Evolutionary conservation across 2,888 invertebrate genomes (phyloP).

Genomic region (Luperina testacea): DNA sequence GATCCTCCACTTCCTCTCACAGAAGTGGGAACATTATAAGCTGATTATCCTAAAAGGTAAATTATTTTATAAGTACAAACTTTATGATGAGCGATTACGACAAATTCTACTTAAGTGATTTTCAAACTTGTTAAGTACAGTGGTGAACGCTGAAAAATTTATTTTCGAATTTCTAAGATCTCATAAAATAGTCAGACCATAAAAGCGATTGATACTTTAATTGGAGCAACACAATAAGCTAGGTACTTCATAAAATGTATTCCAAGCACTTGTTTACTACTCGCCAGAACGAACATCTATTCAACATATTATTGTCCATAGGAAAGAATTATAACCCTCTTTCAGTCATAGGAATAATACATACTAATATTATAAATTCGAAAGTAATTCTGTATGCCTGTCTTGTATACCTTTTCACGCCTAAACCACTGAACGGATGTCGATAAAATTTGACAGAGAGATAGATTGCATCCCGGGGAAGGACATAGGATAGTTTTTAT

Average conservation of each 20-base stretch:
- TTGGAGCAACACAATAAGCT: neutral
- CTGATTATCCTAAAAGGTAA: no score
- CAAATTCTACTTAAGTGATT: neutral
- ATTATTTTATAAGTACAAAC: neutral
- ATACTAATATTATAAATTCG: no score
- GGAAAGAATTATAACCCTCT: neutral
- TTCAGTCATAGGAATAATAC: slow-evolving; percentile 11
- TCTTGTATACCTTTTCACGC: no score
- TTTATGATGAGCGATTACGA: neutral
- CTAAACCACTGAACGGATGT: no score
- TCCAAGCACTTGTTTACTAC: slow-evolving; percentile 27
- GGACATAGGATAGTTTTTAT: no score
- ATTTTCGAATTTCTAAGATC: neutral
- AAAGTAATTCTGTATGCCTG: no score
- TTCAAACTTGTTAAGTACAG: neutral
- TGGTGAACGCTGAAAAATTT: neutral
- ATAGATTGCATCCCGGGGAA: no score
- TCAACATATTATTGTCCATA: neutral
- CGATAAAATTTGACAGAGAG: no score
- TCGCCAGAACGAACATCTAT: neutral
- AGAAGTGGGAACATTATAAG: no score
- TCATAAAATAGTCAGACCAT: neutral
- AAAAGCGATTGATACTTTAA: neutral
- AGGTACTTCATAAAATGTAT: slow-evolving; percentile 19
- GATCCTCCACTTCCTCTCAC: no score